Conservation (phyloP, 2,797 vertebrate species). For the Lepilemur ruficaudatus region DNA sequence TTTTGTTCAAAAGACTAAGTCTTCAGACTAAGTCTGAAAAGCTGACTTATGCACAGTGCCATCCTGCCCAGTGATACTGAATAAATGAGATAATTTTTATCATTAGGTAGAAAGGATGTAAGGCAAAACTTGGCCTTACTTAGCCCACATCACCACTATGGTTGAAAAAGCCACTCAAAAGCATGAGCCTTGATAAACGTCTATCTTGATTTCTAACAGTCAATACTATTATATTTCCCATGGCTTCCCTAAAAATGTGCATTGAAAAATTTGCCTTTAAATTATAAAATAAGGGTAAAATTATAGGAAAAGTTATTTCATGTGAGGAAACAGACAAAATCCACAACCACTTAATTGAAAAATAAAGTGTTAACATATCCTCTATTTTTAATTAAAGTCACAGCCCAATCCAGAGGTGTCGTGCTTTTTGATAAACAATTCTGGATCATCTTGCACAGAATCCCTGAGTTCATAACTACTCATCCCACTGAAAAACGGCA, state of each 20-base stretch:
- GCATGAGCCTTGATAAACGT: neutral
- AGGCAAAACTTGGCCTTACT: neutral
- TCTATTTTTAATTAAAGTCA: neutral
- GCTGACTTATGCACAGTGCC: neutral
- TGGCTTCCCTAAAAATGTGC: neutral
- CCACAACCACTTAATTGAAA: neutral
- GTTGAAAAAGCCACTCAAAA: neutral
- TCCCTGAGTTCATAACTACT: neutral
- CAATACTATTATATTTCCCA: neutral
- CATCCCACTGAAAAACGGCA: neutral
- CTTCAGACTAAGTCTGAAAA: neutral
- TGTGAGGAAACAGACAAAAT: neutral
- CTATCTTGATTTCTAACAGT: neutral
- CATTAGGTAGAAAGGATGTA: neutral
- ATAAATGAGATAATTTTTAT: constrained; percentile 13
- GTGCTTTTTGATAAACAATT: neutral
- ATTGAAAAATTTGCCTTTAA: neutral
- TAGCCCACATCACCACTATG: neutral
- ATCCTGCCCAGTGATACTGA: neutral
- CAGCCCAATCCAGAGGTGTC: neutral
- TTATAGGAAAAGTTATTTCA: neutral
- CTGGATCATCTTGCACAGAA: neutral
- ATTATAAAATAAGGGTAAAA: neutral
- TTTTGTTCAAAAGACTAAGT: neutral
- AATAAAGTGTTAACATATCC: neutral